phyloP scores from a whole-genome alignment of 2,888 invertebrate species.

The Alentia gelatinosa region DNA sequence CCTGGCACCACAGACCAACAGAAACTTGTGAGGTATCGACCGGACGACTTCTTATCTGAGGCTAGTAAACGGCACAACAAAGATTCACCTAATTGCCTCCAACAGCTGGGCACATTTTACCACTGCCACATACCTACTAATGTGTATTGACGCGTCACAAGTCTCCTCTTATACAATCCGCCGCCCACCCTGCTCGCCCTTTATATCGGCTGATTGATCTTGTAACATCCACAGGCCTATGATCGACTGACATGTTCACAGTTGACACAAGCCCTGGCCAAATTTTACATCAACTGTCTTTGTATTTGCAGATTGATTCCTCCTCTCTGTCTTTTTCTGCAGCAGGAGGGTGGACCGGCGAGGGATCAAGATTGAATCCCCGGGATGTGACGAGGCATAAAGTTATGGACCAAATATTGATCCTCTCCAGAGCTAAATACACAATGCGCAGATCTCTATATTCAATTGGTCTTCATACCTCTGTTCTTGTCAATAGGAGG shows the following conservation, averaged over 20 bases:
- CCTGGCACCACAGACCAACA: neutral
- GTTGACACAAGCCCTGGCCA: neutral
- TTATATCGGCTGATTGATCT: neutral
- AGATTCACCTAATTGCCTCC: neutral
- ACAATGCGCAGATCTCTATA: neutral
- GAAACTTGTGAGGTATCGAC: neutral
- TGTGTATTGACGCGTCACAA: neutral
- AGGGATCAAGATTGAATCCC: neutral
- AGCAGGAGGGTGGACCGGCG: neutral
- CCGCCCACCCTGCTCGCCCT: too few relatives aligned
- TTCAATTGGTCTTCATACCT: neutral
- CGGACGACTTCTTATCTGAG: neutral
- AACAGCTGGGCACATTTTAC: neutral
- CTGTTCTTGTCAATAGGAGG: neutral
- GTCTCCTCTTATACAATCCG: neutral
- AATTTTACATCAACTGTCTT: neutral
- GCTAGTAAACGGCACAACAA: neutral
- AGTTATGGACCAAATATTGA: neutral
- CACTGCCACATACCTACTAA: neutral
- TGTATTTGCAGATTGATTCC: neutral
- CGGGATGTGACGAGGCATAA: neutral
- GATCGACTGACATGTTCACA: neutral
- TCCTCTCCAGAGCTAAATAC: neutral
- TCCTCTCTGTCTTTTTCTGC: neutral
- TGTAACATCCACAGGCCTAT: neutral